Percentiles rank a stretch among this genome's conserved stretches.
These are phyloP conservation scores for Vimba vimba DNA, from an alignment of 2,113 vertebrate genomes.

Conservation along the genomic window DNA sequence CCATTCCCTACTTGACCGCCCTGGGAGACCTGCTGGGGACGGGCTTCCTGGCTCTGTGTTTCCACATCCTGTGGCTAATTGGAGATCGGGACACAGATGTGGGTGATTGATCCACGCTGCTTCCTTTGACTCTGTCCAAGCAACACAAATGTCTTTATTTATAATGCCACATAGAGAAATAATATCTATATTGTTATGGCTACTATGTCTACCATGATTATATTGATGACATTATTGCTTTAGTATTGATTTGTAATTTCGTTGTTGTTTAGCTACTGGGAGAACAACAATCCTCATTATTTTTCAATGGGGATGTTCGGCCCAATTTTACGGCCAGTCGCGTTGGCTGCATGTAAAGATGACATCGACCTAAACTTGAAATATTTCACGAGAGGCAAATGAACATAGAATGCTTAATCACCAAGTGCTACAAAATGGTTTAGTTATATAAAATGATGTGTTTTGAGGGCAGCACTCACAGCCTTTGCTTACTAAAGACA, in stretches of 20 bases:
- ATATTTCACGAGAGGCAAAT: slow-evolving; percentile 53
- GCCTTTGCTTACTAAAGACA: slow-evolving; percentile 17
- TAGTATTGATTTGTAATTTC: slow-evolving; percentile 61
- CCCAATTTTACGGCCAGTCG: slow-evolving; percentile 51
- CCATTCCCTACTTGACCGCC: slow-evolving; percentile 97
- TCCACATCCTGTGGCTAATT: slow-evolving; percentile 95
- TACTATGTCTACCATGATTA: slow-evolving; percentile 57
- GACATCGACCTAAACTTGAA: slow-evolving; percentile 68
- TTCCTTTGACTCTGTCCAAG: slow-evolving; percentile 18
- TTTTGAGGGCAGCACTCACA: background rate
- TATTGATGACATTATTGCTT: slow-evolving; percentile 61
- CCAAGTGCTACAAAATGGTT: slow-evolving; percentile 70
- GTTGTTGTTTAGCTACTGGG: slow-evolving; percentile 69
- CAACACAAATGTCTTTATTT: slow-evolving; percentile 54
- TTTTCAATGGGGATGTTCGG: slow-evolving; percentile 90
- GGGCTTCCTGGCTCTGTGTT: slow-evolving; percentile 95
- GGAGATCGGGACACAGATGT: slow-evolving; percentile 91
- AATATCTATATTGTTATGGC: slow-evolving; percentile 49
- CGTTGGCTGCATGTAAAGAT: slow-evolving; percentile 47
- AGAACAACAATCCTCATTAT: slow-evolving; percentile 87
- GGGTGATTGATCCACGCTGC: slow-evolving; percentile 80
- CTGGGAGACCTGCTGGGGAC: slow-evolving; percentile 96
- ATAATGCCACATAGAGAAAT: slow-evolving; percentile 55
- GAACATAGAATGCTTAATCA: slow-evolving; percentile 68
- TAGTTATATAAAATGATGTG: slow-evolving; percentile 44